Evolutionary conservation across 2,797 vertebrate genomes (phyloP).

Genomic region (Cossypha niveicapilla): DNA sequence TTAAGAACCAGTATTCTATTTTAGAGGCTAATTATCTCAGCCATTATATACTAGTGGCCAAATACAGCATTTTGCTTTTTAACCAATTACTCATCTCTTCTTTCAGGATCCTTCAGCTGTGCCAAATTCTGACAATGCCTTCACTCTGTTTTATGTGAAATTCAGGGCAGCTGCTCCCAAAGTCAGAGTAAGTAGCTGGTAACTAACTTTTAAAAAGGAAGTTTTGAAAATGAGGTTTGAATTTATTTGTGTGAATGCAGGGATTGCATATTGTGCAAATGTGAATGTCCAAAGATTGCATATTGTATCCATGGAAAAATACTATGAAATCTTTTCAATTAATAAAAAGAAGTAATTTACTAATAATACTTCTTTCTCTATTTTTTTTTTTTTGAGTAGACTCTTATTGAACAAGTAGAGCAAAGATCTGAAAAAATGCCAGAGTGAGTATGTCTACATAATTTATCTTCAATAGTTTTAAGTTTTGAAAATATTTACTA

Average conservation of each 20-base stretch:
- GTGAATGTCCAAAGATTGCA: neutral
- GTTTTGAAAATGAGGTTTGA: neutral
- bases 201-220: neutral
- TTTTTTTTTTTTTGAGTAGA: constrained; percentile 72
- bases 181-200: constrained; percentile 86
- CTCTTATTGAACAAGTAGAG: constrained; percentile 94
- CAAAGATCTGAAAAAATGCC: constrained; percentile 90
- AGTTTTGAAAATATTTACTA: neutral
- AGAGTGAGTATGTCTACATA: constrained; percentile 83
- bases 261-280: neutral
- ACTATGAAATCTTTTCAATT: neutral
- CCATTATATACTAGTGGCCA: neutral
- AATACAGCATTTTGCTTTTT: neutral
- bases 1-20: neutral
- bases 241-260: neutral
- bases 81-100: neutral
- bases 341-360: neutral
- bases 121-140: constrained; percentile 92
- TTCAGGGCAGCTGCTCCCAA: constrained; percentile 96
- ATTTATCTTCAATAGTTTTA: neutral
- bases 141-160: constrained; percentile 96
- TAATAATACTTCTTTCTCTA: neutral
- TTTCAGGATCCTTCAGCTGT: constrained; percentile 87
- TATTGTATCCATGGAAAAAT: neutral
- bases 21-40: neutral